A percentile compares a stretch with the other conserved stretches of the same genome.
Evolutionary conservation across 1,140 invertebrate genomes (phyloP).

Genomic region (Melipona quadrifasciata): DNA sequence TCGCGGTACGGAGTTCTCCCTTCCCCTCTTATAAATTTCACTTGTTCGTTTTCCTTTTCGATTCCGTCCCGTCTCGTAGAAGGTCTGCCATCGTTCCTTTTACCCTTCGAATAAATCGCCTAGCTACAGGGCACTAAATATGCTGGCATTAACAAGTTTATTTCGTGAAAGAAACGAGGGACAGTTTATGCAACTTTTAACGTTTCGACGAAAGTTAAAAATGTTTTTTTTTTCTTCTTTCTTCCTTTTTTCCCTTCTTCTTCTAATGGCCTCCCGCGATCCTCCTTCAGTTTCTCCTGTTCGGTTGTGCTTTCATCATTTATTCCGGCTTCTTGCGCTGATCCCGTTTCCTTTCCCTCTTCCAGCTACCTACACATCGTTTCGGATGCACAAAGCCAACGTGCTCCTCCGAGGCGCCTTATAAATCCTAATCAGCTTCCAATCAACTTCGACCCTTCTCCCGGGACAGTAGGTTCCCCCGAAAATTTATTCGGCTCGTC

Average conservation of each 20-base stretch:
- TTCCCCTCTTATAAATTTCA: not conserved
- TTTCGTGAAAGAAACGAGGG: not conserved
- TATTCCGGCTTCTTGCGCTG: not conserved
- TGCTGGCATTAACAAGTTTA: constrained; percentile 4
- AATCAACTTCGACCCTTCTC: constrained; percentile 4
- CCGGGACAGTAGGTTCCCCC: not conserved
- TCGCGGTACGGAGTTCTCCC: not conserved
- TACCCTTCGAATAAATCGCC: not conserved
- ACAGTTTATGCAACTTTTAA: not conserved
- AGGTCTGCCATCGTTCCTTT: not conserved
- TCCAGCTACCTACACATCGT: not conserved
- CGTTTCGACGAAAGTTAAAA: not conserved
- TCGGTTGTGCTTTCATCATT: not conserved
- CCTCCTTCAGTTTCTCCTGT: not conserved
- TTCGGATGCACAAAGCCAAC: not conserved
- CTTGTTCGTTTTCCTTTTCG: not conserved
- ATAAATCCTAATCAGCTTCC: constrained; percentile 8
- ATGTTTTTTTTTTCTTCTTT: not conserved
- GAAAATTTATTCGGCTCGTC: not conserved
- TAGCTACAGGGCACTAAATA: not conserved
- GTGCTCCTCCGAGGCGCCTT: not conserved
- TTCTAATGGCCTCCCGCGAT: not conserved
- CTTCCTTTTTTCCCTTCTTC: too few relatives aligned
- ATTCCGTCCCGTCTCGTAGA: not conserved
- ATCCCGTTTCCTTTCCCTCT: not conserved